Base-by-base conservation (phyloP, 2,888 invertebrate genomes). In the Mongoloraphidia duomilia region DNA sequence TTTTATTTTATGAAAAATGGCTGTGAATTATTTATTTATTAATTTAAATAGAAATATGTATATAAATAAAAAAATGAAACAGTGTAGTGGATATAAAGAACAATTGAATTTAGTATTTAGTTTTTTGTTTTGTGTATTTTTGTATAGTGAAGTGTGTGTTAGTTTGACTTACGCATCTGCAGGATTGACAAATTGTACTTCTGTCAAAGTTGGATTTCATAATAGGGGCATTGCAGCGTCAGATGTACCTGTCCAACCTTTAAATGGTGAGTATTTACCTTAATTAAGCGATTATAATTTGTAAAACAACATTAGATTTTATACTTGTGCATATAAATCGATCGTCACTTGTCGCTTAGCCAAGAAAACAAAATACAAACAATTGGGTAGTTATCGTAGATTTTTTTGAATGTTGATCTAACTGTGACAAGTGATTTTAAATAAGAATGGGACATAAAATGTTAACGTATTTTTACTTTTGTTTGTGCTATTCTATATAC, bases 121-220 rank as follows among this genome's bases (percentile, higher is more conserved):
- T 46, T 14, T 36, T 37, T 44, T 49, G 36, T 49, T 47, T 46
- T 38, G 38, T 41, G 33, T 47, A 13, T 40, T 47, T 13, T 47
- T 46, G 13, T 17, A 14, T 33, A n/a, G 39, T 26, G 40, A 14
- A 14, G 40, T 40, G 46, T 14, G 12, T 40, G 26, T 33, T 33
- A 33, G 40, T 44, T 46, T n/a, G 45, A 13, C 14, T 42, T 11
- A 13, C 33, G 26, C 49, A 6, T 12, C n/a, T n/a, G n/a, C 11
- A 12, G 36, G 40, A 26, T 26, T 26, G 26, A 53, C 52, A 58
- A 69, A 72, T 57, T 76, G 76, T 69, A 66, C 71, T 52, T 69
- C 66, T 62, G 73, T 72, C 57, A 71, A 66, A 64, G 70, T 61
- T 60, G 66, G 70, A 54, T 72, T 75, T 57, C 70, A 69, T 61